A percentile compares a stretch with the other conserved stretches of the same genome.
phyloP scores from a whole-genome alignment of 2,888 invertebrate genomes.

The Tenthredo scrophulariae region DNA sequence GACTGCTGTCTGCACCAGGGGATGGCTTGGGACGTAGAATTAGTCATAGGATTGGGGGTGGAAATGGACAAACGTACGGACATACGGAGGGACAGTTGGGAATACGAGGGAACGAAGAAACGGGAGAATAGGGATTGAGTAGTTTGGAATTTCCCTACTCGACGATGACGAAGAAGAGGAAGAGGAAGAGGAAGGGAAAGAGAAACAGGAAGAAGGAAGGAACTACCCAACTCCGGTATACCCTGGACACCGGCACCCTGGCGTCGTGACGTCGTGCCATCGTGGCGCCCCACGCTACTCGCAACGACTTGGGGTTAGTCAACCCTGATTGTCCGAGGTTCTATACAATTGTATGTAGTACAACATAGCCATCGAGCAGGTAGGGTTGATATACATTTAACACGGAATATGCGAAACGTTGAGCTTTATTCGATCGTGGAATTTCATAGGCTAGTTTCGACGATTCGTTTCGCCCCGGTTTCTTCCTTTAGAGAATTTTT shows the following conservation, averaged over 20 bases:
- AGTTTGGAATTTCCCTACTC: conserved; percentile 16
- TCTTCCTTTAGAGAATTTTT: neutral
- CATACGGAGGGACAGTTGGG: neutral
- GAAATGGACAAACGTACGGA: neutral
- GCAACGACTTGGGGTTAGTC: conserved; percentile 28
- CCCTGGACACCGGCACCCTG: neutral
- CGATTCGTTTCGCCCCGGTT: neutral
- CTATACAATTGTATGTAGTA: neutral
- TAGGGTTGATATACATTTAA: neutral
- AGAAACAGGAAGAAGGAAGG: conserved; percentile 18
- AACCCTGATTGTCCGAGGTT: conserved; percentile 30
- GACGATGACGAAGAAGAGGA: conserved; percentile 32
- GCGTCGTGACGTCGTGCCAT: conserved; percentile 35
- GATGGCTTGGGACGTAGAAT: conserved; percentile 72
- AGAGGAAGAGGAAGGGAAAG: neutral
- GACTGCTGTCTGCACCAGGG: conserved; percentile 63
- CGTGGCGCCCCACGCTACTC: conserved; percentile 43
- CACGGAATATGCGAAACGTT: neutral
- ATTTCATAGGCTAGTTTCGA: neutral
- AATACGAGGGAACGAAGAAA: conserved; percentile 46
- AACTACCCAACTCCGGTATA: conserved; percentile 17
- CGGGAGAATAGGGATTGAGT: conserved; percentile 62
- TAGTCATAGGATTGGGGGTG: conserved; percentile 67
- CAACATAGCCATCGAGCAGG: neutral
- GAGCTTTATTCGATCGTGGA: neutral